Conservation (phyloP, 2,797 vertebrate genomes). For the Petrocephalus schoutedeni region DNA sequence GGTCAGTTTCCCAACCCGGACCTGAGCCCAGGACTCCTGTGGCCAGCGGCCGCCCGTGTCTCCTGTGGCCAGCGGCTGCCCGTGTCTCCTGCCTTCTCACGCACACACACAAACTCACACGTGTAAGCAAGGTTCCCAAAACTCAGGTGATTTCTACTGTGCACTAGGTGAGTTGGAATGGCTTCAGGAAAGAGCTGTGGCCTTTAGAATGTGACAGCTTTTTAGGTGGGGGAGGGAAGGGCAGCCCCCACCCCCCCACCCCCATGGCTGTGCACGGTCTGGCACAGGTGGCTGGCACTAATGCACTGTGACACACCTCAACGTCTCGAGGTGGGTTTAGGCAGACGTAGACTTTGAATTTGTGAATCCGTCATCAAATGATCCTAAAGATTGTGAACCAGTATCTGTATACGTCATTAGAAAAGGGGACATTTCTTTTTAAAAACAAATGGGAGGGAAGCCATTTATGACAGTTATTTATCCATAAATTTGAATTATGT, state of each 20-base stretch:
- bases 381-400: slow-evolving; percentile 32
- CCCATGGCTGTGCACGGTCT: background rate
- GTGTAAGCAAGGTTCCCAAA: slow-evolving; percentile 57
- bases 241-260: background rate
- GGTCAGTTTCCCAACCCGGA: slow-evolving; percentile 22
- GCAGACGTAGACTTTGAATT: slow-evolving; percentile 28
- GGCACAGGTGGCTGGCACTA: background rate
- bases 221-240: background rate
- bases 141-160: slow-evolving; percentile 87
- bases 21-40: background rate
- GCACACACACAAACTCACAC: background rate
- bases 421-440: slow-evolving; percentile 45
- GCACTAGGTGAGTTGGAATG: slow-evolving; percentile 56
- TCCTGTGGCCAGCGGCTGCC: background rate
- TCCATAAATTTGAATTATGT: slow-evolving; percentile 63
- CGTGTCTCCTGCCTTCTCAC: slow-evolving; percentile 15
- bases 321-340: background rate
- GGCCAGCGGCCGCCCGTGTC: background rate
- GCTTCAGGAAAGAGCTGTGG: slow-evolving; percentile 32
- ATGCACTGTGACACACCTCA: background rate
- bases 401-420: slow-evolving; percentile 41
- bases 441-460: slow-evolving; percentile 44
- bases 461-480: slow-evolving; percentile 55
- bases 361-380: slow-evolving; percentile 32
- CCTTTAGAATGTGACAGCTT: slow-evolving; percentile 54